These are phyloP conservation scores for Manduca sexta DNA, from an alignment of 1,140 invertebrate species.

Conservation along the genomic window DNA sequence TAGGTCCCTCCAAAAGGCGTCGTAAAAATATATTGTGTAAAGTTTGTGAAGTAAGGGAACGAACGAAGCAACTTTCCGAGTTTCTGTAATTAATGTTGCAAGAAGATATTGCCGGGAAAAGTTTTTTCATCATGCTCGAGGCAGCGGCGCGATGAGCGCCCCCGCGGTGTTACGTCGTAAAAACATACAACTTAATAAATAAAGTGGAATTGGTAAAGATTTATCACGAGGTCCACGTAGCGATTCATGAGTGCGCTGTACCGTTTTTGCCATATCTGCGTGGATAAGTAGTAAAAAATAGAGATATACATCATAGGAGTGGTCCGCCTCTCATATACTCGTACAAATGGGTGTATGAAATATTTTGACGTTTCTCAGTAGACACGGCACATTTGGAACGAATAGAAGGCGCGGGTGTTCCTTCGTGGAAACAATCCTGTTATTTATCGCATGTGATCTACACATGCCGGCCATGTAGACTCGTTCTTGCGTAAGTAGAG, in stretches of 20 bases:
- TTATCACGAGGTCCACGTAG: conserved; percentile 58
- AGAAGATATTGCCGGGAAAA: conserved; percentile 57
- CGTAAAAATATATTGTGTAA: conserved; percentile 50
- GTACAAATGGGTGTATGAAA: conserved; percentile 47
- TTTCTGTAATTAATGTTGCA: conserved; percentile 67
- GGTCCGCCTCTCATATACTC: conserved; percentile 45
- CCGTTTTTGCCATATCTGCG: conserved; percentile 33
- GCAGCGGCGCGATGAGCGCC: conserved; percentile 51
- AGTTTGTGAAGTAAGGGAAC: conserved; percentile 31
- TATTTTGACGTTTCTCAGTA: conserved; percentile 69
- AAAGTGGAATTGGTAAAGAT: conserved; percentile 65
- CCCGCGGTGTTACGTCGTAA: conserved; percentile 59
- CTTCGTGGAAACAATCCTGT: conserved; percentile 40
- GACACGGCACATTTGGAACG: conserved; percentile 26
- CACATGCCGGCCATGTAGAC: conserved; percentile 6
- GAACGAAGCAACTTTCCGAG: conserved; percentile 37
- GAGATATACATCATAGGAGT: conserved; percentile 46
- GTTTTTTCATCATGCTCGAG: conserved; percentile 61
- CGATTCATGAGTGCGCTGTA: conserved; percentile 44
- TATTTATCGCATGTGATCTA: conserved; percentile 19
- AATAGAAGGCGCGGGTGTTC: conserved; percentile 31
- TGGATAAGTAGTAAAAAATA: conserved; percentile 52
- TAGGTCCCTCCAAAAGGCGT: conserved; percentile 34
- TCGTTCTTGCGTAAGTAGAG: background rate
- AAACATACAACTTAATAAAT: conserved; percentile 72